Base-by-base conservation (phyloP, 1,140 invertebrate species). In the Drosophila nasuta region DNA sequence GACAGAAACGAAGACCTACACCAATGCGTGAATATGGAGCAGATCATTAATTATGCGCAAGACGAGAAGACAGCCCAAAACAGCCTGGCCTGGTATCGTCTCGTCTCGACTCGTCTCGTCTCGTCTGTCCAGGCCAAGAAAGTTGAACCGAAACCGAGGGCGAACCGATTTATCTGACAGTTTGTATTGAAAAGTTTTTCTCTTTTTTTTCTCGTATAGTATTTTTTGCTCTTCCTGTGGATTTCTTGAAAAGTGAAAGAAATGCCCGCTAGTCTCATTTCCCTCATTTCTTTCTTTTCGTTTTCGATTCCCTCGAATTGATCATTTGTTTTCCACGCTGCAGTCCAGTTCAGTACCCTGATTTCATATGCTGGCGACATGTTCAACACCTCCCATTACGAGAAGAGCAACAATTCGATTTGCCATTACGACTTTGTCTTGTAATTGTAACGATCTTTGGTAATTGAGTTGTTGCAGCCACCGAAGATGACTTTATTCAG, bases 31-130 rank as follows among this genome's bases (percentile, higher is more conserved):
- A 87, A 91, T 89, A 77, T 91, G 79, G 89, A 91, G 89, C 88
- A 91, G 79, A 91, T 91, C 89, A 91, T 91, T 91, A 91, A 91
- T 91, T 91, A 91, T 89, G 65, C 71, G 71, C 85, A 68, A 77
- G 59, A 73, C 71, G 58, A 75, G 64, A 33, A 71, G 67, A 63
- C 57, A 73, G 58, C 54, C 54, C 13, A 45, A 28, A 28, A 45
- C 43, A 4, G 57, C 25, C 41, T 20, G 15, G 17, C 43, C 38
- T 58, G 6, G 28, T 54, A n/a, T 33, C 25, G 15, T 52, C 3
- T 35, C 13, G 46, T 49, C 17, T 38, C 46, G 5, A 1, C 46
- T 68, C 20, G 20, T 0, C 30, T 35, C n/a, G 46, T 49, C 17
- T 38, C 46, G 5, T 4, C 46, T 68, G 80, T 63, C 62, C 60